Base-by-base conservation (phyloP, 2,113 vertebrate genomes). In the Amblyopsis rosae region DNA sequence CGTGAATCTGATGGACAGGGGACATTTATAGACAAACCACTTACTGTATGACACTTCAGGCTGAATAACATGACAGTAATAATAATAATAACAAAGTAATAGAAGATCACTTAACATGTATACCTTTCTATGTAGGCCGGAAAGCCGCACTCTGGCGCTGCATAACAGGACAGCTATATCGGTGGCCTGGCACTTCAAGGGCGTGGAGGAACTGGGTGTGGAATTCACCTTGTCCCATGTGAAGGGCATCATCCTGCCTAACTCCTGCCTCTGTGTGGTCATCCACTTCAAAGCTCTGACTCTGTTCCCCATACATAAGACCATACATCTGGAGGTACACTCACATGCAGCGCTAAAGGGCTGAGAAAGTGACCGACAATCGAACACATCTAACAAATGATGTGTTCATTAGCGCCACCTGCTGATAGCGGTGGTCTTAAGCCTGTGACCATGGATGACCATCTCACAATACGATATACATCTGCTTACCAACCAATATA, bases 281-380 rank as follows among this genome's bases (percentile, higher is more conserved):
- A 15, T 97, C 19, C n/a, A 89, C 70, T 96, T 98, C 86, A 91
- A 82, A 26, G 90, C 96, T 26, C 66, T 58, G 1, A 94, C 77
- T 15, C 88, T 91, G 1, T 1, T 92, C 61, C 86, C 26, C 69
- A 50, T 95, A 16, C 96, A 92, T 86, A 96, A 92, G 85, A 69
- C 49, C 0, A 79, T 99, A 57, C 90, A 91, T 5, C 48, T 99
- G 8, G 96, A 99, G 95, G 96, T 96, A 80, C 88, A 41, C 3
- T 16, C n/a, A 55, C 6, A 7, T 12, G 53, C 16, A 16, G 54
- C 10, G 16, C 54, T 56, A n/a, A 56, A 10, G 9, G 54, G n/a
- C 54, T 56, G 54, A 6, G 26, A 41, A 41, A 41, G 35, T 26
- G 26, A 2, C 26, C 2, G 0, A 26, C 26, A 26, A 26, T 26